Evolutionary conservation across 2,113 vertebrate species (phyloP), one percentile per base, ranked within the genome.

Genomic region (Bombycilla garrulus): DNA sequence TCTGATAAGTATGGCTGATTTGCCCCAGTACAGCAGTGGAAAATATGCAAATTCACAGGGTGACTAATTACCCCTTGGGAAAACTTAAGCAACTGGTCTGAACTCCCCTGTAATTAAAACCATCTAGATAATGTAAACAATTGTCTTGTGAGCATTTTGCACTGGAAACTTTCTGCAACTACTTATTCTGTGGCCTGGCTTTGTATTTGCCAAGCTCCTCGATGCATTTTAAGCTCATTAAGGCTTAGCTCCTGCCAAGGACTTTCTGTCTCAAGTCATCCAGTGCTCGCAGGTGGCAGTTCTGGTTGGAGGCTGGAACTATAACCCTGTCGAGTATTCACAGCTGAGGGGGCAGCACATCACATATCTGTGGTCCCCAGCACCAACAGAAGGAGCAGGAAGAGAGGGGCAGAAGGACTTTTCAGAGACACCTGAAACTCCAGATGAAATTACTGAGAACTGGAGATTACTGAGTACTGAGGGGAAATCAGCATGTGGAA

Each of bases 81-180:
- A 94, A 93, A 88, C 51, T 80, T 57, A 61, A 92, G 73, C 60
- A 96, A 93, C 94, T 74, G 91, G 62, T 96, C 82, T 93, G 86
- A 96, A 96, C 90, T 79, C 51, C 76, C 86, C 50, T 95, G 54
- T 86, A 92, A 96, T 95, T 96, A 95, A 81, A 97, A 81, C 88
- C 94, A 84, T 90, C 53, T 61, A 94, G 94, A 95, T 93, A 97
- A 96, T 86, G 87, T 71, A 93, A 97, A 95, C 94, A 95, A 97
- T 96, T 95, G 58, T 88, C 86, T 80, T 67, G 62, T 53, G 94
- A 94, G 86, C 66, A 69, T 92, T 97, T 90, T 1, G 8, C 79
- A 87, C 78, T 86, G 89, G 76, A 95, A 97, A 93, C 74, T 95
- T 91, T 91, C 86, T 93, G 67, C 74, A 95, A 70, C 58, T 91